These are phyloP conservation scores for Trypoxylus dichotomus DNA, from an alignment of 1,140 invertebrate species.

Conservation along the genomic window DNA sequence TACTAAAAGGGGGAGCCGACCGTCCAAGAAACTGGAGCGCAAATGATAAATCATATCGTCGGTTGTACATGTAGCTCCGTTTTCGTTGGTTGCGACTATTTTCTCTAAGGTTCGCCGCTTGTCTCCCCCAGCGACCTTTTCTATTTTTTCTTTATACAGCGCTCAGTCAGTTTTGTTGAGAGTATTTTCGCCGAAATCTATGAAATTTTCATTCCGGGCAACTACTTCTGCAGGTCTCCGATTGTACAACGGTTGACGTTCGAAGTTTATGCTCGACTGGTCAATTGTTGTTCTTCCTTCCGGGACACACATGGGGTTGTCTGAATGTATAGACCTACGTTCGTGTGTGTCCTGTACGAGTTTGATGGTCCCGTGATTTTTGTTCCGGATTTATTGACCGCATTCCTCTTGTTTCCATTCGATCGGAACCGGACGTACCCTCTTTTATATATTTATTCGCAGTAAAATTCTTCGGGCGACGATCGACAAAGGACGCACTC, in stretches of 20 bases:
- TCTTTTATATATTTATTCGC: conserved; percentile 21
- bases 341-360: not conserved
- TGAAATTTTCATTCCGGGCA: not conserved
- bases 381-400: conserved; percentile 20
- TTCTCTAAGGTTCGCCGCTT: not conserved
- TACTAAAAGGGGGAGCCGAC: not conserved
- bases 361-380: conserved; percentile 9
- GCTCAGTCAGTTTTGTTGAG: not conserved
- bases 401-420: conserved; percentile 23
- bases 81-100: not conserved
- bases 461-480: not conserved
- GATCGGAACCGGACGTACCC: not conserved
- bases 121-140: not conserved
- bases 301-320: not conserved
- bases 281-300: conserved; percentile 6
- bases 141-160: not conserved
- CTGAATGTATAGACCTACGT: not conserved
- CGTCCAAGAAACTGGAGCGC: not conserved
- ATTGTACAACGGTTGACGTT: not conserved
- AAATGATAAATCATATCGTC: not conserved
- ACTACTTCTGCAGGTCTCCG: not conserved
- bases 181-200: not conserved
- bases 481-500: not conserved
- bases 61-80: not conserved
- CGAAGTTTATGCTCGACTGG: not conserved